Percentiles rank a stretch among this genome's conserved stretches.
These are phyloP conservation scores for Metalampra italica DNA, from an alignment of 2,888 invertebrate genomes.

Conservation along the genomic window DNA sequence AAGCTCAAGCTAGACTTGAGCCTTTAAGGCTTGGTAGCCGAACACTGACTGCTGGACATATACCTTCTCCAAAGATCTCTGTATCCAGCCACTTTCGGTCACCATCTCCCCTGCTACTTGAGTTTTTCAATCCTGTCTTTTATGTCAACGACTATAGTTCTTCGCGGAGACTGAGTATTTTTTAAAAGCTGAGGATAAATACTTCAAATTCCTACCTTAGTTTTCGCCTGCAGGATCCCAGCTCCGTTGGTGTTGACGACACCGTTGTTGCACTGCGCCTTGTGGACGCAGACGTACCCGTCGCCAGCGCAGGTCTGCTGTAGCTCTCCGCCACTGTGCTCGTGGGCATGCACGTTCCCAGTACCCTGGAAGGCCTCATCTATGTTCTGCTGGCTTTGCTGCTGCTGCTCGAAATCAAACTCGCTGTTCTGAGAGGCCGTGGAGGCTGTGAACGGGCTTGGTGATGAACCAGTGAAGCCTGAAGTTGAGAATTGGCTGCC, in stretches of 20 bases:
- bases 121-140: too few species aligned
- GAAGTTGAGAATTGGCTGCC: constrained; percentile 33
- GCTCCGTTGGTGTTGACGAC: constrained; percentile 72
- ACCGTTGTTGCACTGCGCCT: constrained; percentile 80
- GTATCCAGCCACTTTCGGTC: too few species aligned
- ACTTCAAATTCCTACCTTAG: constrained; percentile 75
- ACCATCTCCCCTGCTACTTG: too few species aligned
- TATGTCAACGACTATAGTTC: too few species aligned
- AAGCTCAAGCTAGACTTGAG: too few species aligned
- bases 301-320: constrained; percentile 78
- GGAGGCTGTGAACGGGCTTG: constrained; percentile 52
- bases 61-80: too few species aligned
- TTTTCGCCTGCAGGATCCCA: constrained; percentile 66
- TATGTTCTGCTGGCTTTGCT: constrained; percentile 54
- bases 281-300: constrained; percentile 80
- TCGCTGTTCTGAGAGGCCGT: constrained; percentile 44
- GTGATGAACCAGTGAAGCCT: constrained; percentile 58
- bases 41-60: too few species aligned
- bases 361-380: constrained; percentile 56
- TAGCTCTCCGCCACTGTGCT: constrained; percentile 49
- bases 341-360: constrained; percentile 48
- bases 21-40: too few species aligned
- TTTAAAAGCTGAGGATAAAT: too few species aligned
- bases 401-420: constrained; percentile 52
- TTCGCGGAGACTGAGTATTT: too few species aligned